Base-by-base conservation (phyloP, 2,113 vertebrate species). In the Strigops habroptila region DNA sequence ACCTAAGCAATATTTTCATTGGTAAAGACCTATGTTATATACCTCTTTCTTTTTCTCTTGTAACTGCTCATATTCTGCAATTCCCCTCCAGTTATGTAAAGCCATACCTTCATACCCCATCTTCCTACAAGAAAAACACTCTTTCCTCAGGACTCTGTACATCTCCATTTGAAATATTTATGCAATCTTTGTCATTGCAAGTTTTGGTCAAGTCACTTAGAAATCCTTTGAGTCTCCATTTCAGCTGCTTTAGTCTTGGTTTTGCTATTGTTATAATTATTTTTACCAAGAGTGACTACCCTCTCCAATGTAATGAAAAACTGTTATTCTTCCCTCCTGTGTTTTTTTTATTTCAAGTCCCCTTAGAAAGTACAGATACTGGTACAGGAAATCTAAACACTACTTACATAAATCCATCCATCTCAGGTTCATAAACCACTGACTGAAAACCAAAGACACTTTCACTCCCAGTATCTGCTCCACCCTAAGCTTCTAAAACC, bases 271-370 rank as follows among this genome's bases (percentile, higher is more conserved):
- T 52, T 90, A 55, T 48, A 92, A 60, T 2, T 27, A 24, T 53
- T 71, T 85, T 64, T 65, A 69, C 6, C 39, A 52, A 78, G 27
- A 81, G 41, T 19, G 17, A 88, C 28, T 57, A 67, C 9, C 5
- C 10, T 41, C 63, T 73, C 11, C 44, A 60, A 53, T 11, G 12
- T 51, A 65, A 80, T 14, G 3, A 48, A 69, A 80, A 86, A 18
- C 0, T 2, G 14, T 4, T 49, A 6, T 15, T 35, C 35, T 24
- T 19, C 25, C 27, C 35, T 81, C 4, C 1, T 3, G 1, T 12
- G 1, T 33, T 33, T 71, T 79, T 64, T 49, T 82, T 0, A 77
- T 74, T 91, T 84, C 13, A 86, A 63, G 15, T n/a, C 6, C 9
- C 11, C 18, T 52, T 48, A 6, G 55, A 86, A 80, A 69, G 21